These are phyloP conservation scores for Trichoplusia ni DNA, from an alignment of 1,140 invertebrate species.

Conservation along the genomic window DNA sequence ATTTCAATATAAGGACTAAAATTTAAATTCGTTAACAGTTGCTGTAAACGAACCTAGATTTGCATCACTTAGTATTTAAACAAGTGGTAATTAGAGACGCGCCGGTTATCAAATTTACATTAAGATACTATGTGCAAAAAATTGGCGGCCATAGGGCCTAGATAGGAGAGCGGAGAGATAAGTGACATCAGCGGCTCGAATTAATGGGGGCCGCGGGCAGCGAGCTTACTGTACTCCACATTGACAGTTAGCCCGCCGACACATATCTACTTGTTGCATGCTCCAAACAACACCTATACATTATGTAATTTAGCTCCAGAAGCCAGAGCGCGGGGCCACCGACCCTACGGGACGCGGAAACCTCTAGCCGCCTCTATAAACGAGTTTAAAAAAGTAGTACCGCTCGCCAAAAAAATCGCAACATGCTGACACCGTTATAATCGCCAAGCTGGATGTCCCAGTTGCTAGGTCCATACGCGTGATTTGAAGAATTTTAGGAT, in stretches of 20 bases:
- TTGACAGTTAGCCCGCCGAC: slow-evolving; percentile 81
- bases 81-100: slow-evolving; percentile 67
- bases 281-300: slow-evolving; percentile 78
- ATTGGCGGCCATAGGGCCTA: slow-evolving; percentile 80
- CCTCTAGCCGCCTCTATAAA: slow-evolving; percentile 81
- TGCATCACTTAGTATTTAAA: slow-evolving; percentile 51
- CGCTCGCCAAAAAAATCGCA: slow-evolving; percentile 82
- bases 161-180: slow-evolving; percentile 78
- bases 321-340: slow-evolving; percentile 75
- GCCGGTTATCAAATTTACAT: slow-evolving; percentile 72
- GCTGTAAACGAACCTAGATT: slow-evolving; percentile 51
- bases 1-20: slow-evolving; percentile 33
- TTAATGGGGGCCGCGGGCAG: slow-evolving; percentile 80
- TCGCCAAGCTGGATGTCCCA: slow-evolving; percentile 81
- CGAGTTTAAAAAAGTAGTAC: slow-evolving; percentile 82
- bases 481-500: slow-evolving; percentile 73
- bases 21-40: slow-evolving; percentile 35
- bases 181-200: slow-evolving; percentile 81
- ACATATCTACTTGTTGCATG: slow-evolving; percentile 82
- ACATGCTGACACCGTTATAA: slow-evolving; percentile 82
- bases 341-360: slow-evolving; percentile 80
- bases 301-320: slow-evolving; percentile 82
- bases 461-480: slow-evolving; percentile 74
- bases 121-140: slow-evolving; percentile 76
- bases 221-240: slow-evolving; percentile 80